Evolutionary conservation across 35 echinoderm and acorn worm species (phyloP).

Genomic region (Hemicentrotus pulcherrimus): DNA sequence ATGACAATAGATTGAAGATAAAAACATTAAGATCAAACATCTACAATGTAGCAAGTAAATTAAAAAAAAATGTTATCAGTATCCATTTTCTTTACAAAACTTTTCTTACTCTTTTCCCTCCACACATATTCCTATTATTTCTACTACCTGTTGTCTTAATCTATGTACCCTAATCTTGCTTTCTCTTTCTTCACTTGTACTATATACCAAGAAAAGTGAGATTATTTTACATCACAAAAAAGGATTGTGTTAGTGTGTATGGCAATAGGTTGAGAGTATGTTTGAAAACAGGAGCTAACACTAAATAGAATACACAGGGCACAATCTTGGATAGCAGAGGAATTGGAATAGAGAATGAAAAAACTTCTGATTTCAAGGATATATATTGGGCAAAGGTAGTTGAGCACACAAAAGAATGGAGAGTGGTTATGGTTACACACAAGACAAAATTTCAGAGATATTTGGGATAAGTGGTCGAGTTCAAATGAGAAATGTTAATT

Average conservation of each 20-base stretch:
- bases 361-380: neutral
- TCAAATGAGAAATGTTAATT: too few species aligned
- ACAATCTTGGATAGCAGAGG: neutral
- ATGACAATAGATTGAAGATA: neutral
- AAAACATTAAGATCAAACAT: neutral
- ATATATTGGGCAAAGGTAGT: too few species aligned
- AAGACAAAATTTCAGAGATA: neutral
- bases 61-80: too few species aligned
- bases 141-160: too few species aligned
- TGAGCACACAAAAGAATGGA: neutral
- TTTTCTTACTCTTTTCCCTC: too few species aligned
- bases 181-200: too few species aligned
- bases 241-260: neutral
- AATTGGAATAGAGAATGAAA: neutral
- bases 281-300: neutral
- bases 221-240: neutral
- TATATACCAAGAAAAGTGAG: neutral
- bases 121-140: too few species aligned
- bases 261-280: neutral
- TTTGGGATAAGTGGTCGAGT: too few species aligned
- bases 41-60: neutral
- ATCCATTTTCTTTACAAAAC: too few species aligned
- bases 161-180: too few species aligned
- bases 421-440: neutral
- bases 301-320: neutral